Evolutionary conservation across 1,140 invertebrate genomes (phyloP), one percentile per base, ranked within the genome.

Genomic region (Carposina sasakii): DNA sequence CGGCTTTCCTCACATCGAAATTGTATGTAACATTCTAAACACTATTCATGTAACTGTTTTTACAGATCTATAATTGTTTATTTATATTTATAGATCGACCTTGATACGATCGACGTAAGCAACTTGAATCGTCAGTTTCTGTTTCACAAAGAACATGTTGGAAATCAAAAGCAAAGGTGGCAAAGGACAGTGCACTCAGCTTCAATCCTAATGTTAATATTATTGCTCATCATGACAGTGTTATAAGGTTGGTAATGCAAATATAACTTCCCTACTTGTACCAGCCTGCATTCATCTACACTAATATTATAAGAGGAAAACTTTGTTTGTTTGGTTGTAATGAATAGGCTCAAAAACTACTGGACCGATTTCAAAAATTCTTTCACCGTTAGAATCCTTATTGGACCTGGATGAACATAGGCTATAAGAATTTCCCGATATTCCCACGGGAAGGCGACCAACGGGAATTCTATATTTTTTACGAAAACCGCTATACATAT

Each of bases 91-190:
- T 81, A 99, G 97, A 98, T 99, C 86, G 98, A 99, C 89, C 89
- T 99, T 68, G 98, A 99, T 76, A 99, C 97, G 2, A 99, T 99
- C 72, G 98, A 99, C 87, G 94, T 99, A n/a, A 98, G 96, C 81
- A 99, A 99, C 77, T 87, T 99, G 24, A 99, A 99, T 79, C 89
- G 98, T 12, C 98, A 99, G 77, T 99, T 99, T 85, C 81, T 99
- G 2, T 99, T 99, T 76, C 93, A 97, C 71, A 96, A 96, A 68
- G 92, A 98, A 70, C 98, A 99, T 90, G 97, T 99, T 55, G 97
- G 3, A 97, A 98, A 82, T 95, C 97, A 2, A 99, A 99, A 86
- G 92, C 94, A 1, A 85, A 89, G 26, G 93, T 96, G 36, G 98
- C 98, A 0, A 90, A 91, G 51, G 94, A 96, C 77, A 96, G 93